Conservation (phyloP, 92 coral and sea anemone genomes). For the Porites divaricata region DNA sequence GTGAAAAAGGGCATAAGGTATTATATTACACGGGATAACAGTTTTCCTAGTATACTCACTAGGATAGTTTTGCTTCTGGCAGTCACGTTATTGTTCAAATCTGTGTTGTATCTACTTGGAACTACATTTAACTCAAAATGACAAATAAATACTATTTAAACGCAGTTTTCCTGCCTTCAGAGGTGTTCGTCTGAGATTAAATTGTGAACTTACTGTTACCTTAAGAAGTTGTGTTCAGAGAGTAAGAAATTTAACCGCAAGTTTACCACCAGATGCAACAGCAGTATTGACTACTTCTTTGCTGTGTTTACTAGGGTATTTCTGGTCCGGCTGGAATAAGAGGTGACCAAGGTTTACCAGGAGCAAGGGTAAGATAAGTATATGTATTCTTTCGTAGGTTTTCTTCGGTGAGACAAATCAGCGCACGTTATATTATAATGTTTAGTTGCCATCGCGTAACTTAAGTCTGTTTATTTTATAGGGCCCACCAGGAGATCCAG, state of each 20-base stretch:
- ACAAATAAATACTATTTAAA: too few species aligned
- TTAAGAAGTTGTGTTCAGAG: too few species aligned
- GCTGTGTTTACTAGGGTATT: constrained; percentile 33
- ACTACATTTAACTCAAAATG: too few species aligned
- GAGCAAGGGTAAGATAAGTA: constrained; percentile 46
- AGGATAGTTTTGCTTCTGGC: too few species aligned
- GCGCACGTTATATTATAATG: background rate
- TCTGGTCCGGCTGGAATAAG: constrained; percentile 56
- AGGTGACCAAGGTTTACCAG: constrained; percentile 58
- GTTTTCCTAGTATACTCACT: too few species aligned
- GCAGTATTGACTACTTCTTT: background rate
- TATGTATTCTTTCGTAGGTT: too few species aligned
- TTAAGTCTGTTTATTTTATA: background rate
- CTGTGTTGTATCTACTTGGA: too few species aligned
- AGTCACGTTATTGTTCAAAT: too few species aligned
- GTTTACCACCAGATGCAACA: background rate
- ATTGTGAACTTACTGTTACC: too few species aligned
- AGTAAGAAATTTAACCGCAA: background rate
- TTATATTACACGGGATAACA: background rate
- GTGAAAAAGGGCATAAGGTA: constrained; percentile 42
- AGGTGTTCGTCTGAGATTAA: too few species aligned
- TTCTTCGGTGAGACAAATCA: too few species aligned
- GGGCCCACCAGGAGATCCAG: constrained; percentile 73
- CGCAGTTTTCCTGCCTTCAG: too few species aligned
- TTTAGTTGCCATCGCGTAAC: background rate